phyloP scores from a whole-genome alignment of 2,797 vertebrate species.

The Intellagama lesueurii region DNA sequence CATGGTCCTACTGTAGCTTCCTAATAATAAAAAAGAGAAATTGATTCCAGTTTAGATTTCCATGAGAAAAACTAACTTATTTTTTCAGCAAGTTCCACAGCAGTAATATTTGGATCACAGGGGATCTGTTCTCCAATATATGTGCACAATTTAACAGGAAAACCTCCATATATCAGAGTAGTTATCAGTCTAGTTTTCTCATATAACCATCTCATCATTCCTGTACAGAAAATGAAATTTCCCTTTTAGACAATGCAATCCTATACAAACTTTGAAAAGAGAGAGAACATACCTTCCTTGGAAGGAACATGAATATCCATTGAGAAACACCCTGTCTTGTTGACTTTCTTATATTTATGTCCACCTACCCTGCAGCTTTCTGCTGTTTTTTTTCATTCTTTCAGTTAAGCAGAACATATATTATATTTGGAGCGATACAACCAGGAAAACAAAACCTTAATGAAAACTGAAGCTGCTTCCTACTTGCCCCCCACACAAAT shows the following conservation, averaged over 20 bases:
- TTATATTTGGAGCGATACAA: too few relatives aligned
- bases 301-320: too few relatives aligned
- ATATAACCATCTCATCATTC: slow-evolving; percentile 88
- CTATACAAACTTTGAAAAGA: too few relatives aligned
- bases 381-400: too few relatives aligned
- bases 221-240: slow-evolving; percentile 71
- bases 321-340: too few relatives aligned
- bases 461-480: too few relatives aligned
- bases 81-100: slow-evolving; percentile 90
- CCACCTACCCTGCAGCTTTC: too few relatives aligned
- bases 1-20: neutral
- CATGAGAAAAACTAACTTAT: slow-evolving; percentile 73
- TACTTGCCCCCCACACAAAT: too few relatives aligned
- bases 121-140: slow-evolving; percentile 95
- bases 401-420: too few relatives aligned
- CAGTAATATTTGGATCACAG: slow-evolving; percentile 87
- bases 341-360: too few relatives aligned
- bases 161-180: slow-evolving; percentile 90
- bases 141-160: slow-evolving; percentile 95
- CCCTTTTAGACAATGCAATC: neutral
- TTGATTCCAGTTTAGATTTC: neutral
- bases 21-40: neutral
- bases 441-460: too few relatives aligned
- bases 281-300: too few relatives aligned
- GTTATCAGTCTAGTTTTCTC: slow-evolving; percentile 88